Conservation (phyloP, 92 coral and sea anemone species). For the Actinernus sp. region DNA sequence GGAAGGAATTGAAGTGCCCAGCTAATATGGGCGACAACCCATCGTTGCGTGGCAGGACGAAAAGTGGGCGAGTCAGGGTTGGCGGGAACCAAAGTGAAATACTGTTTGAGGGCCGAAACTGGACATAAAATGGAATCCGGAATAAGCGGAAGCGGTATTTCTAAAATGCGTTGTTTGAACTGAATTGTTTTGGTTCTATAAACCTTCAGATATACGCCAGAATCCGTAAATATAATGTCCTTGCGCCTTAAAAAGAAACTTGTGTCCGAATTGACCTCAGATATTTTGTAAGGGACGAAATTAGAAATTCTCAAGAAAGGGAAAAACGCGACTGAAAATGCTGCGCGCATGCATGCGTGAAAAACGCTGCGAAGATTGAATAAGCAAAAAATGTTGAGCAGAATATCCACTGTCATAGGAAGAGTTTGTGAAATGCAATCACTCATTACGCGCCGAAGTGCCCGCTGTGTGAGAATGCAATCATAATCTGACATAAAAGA, state of each 20-base stretch:
- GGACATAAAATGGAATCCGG: slow-evolving; percentile 55
- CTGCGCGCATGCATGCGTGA: slow-evolving; percentile 50
- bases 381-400: slow-evolving; percentile 23
- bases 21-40: slow-evolving; percentile 2
- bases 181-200: slow-evolving; percentile 39
- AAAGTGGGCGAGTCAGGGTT: slow-evolving; percentile 1
- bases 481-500: slow-evolving; percentile 50
- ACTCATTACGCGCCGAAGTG: slow-evolving; percentile 37
- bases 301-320: slow-evolving; percentile 19
- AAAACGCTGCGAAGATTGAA: slow-evolving; percentile 25
- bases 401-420: slow-evolving; percentile 48
- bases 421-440: slow-evolving; percentile 17
- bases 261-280: slow-evolving; percentile 11
- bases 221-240: slow-evolving; percentile 22
- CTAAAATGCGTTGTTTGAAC: slow-evolving; percentile 42
- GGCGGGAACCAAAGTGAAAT: slow-evolving; percentile 21
- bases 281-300: slow-evolving; percentile 32
- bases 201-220: slow-evolving; percentile 29
- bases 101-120: slow-evolving; percentile 42
- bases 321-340: slow-evolving; percentile 48
- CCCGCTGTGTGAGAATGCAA: slow-evolving; percentile 27
- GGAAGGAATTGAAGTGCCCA: slow-evolving; percentile 27
- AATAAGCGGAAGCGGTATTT: slow-evolving; percentile 52
- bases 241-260: slow-evolving; percentile 22
- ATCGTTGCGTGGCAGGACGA: background rate